Evolutionary conservation across 1,140 invertebrate genomes (phyloP).

Genomic region (Drosophila mojavensis): DNA sequence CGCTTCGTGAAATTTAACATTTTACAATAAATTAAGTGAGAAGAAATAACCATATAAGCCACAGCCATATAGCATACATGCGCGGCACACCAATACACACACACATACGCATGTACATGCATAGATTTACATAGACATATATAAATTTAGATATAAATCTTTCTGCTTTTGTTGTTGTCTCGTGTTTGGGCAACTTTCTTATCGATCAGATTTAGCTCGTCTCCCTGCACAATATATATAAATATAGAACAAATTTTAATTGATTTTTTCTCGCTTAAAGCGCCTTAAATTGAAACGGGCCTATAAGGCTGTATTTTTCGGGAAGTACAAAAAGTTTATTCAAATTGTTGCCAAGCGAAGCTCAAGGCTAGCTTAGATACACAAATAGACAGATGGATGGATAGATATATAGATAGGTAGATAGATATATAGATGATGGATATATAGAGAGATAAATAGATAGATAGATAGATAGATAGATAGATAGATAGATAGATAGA

Average conservation of each 20-base stretch:
- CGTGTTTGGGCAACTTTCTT: slow-evolving; percentile 34
- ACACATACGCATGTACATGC: background rate
- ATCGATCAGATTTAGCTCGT: slow-evolving; percentile 54
- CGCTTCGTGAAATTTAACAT: slow-evolving; percentile 82
- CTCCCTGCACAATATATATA: background rate
- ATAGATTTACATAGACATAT: background rate
- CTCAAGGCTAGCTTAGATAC: too few species aligned
- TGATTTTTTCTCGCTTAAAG: slow-evolving; percentile 1
- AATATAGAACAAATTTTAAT: slow-evolving; percentile 1
- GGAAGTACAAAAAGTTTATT: too few species aligned
- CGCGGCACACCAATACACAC: slow-evolving; percentile 13
- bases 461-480: too few species aligned
- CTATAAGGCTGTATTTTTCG: too few species aligned
- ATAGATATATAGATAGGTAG: too few species aligned
- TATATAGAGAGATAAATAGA: too few species aligned
- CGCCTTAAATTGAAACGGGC: too few species aligned
- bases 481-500: too few species aligned
- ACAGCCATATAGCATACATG: slow-evolving; percentile 53
- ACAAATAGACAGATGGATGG: too few species aligned
- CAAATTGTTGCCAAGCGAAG: too few species aligned
- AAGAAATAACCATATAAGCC: slow-evolving; percentile 74
- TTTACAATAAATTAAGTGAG: slow-evolving; percentile 82
- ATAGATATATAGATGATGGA: too few species aligned
- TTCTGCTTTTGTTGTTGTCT: slow-evolving; percentile 10
- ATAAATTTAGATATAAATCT: background rate